Evolutionary conservation across 2,888 invertebrate species (phyloP).

Genomic region (Polymixis flavicincta): DNA sequence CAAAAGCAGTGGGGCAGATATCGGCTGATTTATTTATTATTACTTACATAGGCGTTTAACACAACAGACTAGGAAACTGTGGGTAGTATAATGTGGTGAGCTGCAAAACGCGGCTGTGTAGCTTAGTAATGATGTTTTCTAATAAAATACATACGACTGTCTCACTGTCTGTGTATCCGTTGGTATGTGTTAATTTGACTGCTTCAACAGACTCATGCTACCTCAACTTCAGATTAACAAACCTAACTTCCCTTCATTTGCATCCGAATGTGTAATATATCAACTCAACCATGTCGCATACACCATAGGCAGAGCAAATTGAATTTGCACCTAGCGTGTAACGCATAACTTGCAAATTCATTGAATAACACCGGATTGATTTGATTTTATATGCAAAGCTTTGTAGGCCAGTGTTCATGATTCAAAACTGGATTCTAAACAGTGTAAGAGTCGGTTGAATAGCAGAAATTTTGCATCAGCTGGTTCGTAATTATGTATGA

Average conservation of each 20-base stretch:
- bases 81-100: no score
- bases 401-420: slow-evolving; percentile 42
- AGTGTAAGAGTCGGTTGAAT: neutral
- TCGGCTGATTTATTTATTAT: no score
- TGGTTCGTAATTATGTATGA: neutral
- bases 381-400: slow-evolving; percentile 58
- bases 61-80: neutral
- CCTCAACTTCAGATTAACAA: slow-evolving; percentile 21
- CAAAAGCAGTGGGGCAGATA: no score
- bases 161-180: neutral
- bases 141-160: neutral
- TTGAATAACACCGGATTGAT: slow-evolving; percentile 61
- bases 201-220: neutral
- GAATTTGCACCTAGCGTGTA: slow-evolving; percentile 67
- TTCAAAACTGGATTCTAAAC: slow-evolving; percentile 32
- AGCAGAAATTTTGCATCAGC: slow-evolving; percentile 7
- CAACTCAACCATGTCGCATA: slow-evolving; percentile 62
- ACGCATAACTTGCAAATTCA: slow-evolving; percentile 67
- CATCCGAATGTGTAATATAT: slow-evolving; percentile 63
- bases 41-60: neutral
- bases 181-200: slow-evolving; percentile 1
- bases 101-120: neutral
- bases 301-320: slow-evolving; percentile 69
- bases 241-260: slow-evolving; percentile 44
- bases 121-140: neutral